phyloP scores from a whole-genome alignment of 1,140 invertebrate genomes.

The Hypothenemus hampei region DNA sequence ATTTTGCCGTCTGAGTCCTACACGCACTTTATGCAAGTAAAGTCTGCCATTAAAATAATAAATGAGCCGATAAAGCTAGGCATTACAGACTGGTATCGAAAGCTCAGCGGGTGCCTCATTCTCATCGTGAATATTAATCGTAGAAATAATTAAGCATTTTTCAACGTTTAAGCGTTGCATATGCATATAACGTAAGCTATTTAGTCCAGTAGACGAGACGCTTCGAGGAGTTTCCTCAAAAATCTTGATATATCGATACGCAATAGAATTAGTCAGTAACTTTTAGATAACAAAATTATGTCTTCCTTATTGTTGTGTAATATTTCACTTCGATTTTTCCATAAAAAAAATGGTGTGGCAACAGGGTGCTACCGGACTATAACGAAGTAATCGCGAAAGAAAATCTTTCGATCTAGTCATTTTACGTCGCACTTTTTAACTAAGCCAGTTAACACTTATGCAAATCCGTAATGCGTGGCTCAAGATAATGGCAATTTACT shows the following conservation, averaged over 20 bases:
- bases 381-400: neutral
- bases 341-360: too few species aligned
- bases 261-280: too few species aligned
- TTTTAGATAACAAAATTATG: too few species aligned
- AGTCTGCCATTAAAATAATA: slow-evolving; percentile 42
- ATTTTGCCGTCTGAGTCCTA: slow-evolving; percentile 21
- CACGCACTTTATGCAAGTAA: slow-evolving; percentile 36
- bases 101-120: slow-evolving; percentile 38
- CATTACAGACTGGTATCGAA: slow-evolving; percentile 41
- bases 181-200: neutral
- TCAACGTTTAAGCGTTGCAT: slow-evolving; percentile 18
- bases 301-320: too few species aligned
- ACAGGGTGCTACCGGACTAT: slow-evolving; percentile 1
- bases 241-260: too few species aligned
- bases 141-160: slow-evolving; percentile 37
- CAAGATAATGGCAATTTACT: slow-evolving; percentile 21
- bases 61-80: slow-evolving; percentile 41
- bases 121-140: slow-evolving; percentile 40
- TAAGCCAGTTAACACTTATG: slow-evolving; percentile 11
- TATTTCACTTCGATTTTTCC: too few species aligned
- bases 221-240: too few species aligned
- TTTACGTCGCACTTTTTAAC: slow-evolving; percentile 7
- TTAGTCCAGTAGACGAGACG: neutral
- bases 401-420: slow-evolving; percentile 1
- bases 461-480: slow-evolving; percentile 18